Evolutionary conservation across 2,797 vertebrate species (phyloP).

Genomic region (Enoplosus armatus): DNA sequence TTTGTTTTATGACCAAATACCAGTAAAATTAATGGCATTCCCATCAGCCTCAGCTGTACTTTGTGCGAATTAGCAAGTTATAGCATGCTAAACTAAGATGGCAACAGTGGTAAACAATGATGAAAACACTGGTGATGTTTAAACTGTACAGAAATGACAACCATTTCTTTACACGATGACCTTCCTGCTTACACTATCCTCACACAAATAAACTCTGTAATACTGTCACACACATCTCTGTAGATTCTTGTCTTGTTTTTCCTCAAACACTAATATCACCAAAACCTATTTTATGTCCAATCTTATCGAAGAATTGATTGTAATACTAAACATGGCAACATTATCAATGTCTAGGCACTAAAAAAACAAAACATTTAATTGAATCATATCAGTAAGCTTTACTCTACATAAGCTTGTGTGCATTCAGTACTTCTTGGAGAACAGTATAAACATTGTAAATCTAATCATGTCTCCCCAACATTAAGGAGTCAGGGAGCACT

Average conservation of each 20-base stretch:
- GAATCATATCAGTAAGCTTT: neutral
- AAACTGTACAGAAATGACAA: neutral
- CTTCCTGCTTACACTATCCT: neutral
- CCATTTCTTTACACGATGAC: neutral
- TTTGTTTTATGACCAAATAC: no score
- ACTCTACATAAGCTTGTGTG: neutral
- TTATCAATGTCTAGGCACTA: neutral
- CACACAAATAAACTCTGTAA: neutral
- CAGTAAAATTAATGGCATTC: no score
- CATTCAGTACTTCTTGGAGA: neutral
- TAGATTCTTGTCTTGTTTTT: neutral
- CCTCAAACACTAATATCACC: neutral
- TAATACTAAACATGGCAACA: neutral
- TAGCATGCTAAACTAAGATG: neutral
- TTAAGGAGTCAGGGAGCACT: constrained; percentile 5
- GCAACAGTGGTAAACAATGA: neutral
- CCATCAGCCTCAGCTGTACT: neutral
- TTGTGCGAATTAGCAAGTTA: neutral
- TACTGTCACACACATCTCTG: neutral
- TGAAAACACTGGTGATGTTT: neutral
- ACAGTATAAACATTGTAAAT: constrained; percentile 5
- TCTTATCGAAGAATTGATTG: neutral
- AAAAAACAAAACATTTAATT: neutral
- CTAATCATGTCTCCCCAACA: constrained; percentile 24
- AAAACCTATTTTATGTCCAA: neutral